Evolutionary conservation across 2,888 invertebrate species (phyloP).

Genomic region (Drosophila mettleri): DNA sequence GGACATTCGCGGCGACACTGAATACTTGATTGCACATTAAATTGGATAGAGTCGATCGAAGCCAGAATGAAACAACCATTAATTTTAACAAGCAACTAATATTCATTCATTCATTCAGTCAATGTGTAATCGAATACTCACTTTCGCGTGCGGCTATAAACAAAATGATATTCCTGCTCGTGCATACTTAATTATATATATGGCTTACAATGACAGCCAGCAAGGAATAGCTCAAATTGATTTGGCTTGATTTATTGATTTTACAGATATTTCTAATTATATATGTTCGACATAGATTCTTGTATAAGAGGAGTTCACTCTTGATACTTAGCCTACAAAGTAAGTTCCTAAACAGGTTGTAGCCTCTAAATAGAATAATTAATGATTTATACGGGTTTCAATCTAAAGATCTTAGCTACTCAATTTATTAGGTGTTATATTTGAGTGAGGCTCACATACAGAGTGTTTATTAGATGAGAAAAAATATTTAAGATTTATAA

Average conservation of each 20-base stretch:
- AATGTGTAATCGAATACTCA: conserved; percentile 23
- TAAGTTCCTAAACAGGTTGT: not conserved
- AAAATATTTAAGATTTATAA: not conserved
- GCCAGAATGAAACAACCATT: conserved; percentile 53
- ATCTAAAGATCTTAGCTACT: not conserved
- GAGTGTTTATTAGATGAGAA: no score
- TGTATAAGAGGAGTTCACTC: not conserved
- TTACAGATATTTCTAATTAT: not conserved
- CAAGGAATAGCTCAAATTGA: conserved; percentile 5
- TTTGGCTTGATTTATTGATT: conserved; percentile 5
- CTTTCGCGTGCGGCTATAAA: conserved; percentile 33
- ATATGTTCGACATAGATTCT: not conserved
- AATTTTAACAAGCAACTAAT: conserved; percentile 60
- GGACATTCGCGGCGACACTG: conserved; percentile 61
- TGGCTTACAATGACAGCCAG: conserved; percentile 3
- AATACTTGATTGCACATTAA: conserved; percentile 76
- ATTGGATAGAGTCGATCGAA: conserved; percentile 48
- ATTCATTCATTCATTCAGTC: conserved; percentile 35
- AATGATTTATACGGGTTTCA: not conserved
- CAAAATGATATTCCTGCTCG: conserved; percentile 34
- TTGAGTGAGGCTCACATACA: not conserved
- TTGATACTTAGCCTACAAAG: not conserved
- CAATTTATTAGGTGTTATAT: conserved; percentile 6
- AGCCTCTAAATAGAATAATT: not conserved
- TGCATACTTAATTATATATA: conserved; percentile 29